Evolutionary conservation across 1,140 invertebrate genomes (phyloP), one percentile per base, ranked within the genome.

Genomic region (Gryon sp.): DNA sequence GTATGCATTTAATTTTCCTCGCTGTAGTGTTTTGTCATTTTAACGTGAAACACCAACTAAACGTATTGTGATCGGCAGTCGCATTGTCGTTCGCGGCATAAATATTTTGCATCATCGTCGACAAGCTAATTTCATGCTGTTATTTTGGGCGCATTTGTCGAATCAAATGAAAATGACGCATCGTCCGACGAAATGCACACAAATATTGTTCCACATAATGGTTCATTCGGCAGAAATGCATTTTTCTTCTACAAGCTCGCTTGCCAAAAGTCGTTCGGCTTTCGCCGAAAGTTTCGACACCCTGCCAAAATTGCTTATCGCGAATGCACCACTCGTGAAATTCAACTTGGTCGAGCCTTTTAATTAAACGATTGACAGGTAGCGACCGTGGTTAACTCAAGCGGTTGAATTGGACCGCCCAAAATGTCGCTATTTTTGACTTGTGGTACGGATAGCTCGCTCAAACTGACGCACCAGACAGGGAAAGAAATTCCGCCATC

Each of bases 331-430:
- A 24, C 69, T 55, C 30, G 65, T 22, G 62, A 57, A 46, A 74
- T 62, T 74, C 65, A 59, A 53, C 79, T 55, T 80, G 63, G 59
- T 79, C 74, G 50, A 69, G 63, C 80, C 62, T 79, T n/a, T 80
- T 81, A 84, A 86, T 84, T 84, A 81, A 84, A 84, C 80, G 80
- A 86, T 86, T 82, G 84, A 85, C 83, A 86, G 79, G 52, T 82
- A 78, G 75, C 63, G 80, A 79, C 32, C 69, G 70, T 53, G 62
- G 76, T 53, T 48, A 28, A 73, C 52, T 63, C 45, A 43, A 68
- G 60, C 53, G 66, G 48, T 41, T 38, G 70, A 76, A 78, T 66
- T 72, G 36, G 52, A 78, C 66, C 55, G 74, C 41, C 55, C 65
- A 75, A 78, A 78, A 69, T 36, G 57, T 32, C 75, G 79, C 85